phyloP scores from a whole-genome alignment of 1,140 invertebrate genomes.

The Plodia interpunctella region DNA sequence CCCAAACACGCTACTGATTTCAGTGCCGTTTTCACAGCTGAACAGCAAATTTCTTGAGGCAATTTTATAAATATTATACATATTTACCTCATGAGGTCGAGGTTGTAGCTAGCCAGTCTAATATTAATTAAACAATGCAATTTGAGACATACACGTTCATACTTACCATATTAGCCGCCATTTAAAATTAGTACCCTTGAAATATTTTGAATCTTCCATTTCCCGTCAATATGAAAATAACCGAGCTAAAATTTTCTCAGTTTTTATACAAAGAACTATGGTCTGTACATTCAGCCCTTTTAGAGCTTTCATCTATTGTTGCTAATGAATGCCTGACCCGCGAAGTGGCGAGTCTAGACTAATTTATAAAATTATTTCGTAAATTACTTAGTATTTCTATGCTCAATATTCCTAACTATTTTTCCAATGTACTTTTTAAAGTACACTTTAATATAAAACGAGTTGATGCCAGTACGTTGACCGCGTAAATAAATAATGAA shows the following conservation, averaged over 20 bases:
- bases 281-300: slow-evolving; percentile 19
- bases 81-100: too few species aligned
- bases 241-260: neutral
- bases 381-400: neutral
- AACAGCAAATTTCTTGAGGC: too few species aligned
- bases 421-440: neutral
- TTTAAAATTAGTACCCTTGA: too few species aligned
- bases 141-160: too few species aligned
- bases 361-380: neutral
- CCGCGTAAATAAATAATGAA: slow-evolving; percentile 56
- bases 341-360: slow-evolving; percentile 3
- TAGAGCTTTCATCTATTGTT: slow-evolving; percentile 26
- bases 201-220: too few species aligned
- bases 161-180: too few species aligned
- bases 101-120: too few species aligned
- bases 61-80: too few species aligned
- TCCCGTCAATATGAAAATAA: too few species aligned
- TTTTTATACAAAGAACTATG: slow-evolving; percentile 1
- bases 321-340: slow-evolving; percentile 22
- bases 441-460: slow-evolving; percentile 19
- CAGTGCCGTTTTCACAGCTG: too few species aligned
- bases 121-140: too few species aligned
- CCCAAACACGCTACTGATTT: too few species aligned
- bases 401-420: neutral
- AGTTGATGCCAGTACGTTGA: slow-evolving; percentile 17